These are phyloP conservation scores for Antheraea mylitta DNA, from an alignment of 1,140 invertebrate genomes.

Conservation along the genomic window DNA sequence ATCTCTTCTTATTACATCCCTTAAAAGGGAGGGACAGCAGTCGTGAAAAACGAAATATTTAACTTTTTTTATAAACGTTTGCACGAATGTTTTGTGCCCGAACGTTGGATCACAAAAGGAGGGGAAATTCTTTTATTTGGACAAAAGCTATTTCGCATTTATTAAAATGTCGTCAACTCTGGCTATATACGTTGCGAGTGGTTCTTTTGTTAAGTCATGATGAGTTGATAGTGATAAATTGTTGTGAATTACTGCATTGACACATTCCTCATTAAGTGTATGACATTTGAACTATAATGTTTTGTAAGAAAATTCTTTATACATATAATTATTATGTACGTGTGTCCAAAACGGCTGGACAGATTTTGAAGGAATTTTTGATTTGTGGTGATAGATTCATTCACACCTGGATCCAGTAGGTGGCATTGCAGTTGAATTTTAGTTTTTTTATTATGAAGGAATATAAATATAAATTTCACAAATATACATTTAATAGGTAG, in stretches of 20 bases:
- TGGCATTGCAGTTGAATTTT: too few relatives aligned
- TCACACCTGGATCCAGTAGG: too few relatives aligned
- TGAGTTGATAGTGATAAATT: not conserved
- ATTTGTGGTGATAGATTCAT: too few relatives aligned
- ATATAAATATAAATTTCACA: too few relatives aligned
- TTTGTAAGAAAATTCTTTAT: not conserved
- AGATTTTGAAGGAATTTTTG: too few relatives aligned
- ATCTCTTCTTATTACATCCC: slow-evolving; percentile 29
- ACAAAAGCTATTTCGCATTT: slow-evolving; percentile 58
- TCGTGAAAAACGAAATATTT: slow-evolving; percentile 42
- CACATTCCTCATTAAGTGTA: not conserved
- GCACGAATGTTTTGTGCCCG: slow-evolving; percentile 49
- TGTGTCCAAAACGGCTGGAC: too few relatives aligned
- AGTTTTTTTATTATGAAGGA: too few relatives aligned
- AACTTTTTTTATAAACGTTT: slow-evolving; percentile 62
- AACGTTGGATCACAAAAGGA: slow-evolving; percentile 52
- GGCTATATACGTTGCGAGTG: slow-evolving; percentile 19
- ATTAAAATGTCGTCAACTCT: slow-evolving; percentile 60
- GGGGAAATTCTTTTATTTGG: slow-evolving; percentile 38
- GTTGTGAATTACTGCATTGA: not conserved
- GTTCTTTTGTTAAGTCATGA: slow-evolving; percentile 16
- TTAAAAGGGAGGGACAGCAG: slow-evolving; percentile 35
- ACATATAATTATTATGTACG: too few relatives aligned
- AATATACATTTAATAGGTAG: too few relatives aligned
- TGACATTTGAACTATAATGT: not conserved